These are phyloP conservation scores for Ctenosaura bakeri DNA, from an alignment of 2,797 vertebrate genomes.

Conservation along the genomic window DNA sequence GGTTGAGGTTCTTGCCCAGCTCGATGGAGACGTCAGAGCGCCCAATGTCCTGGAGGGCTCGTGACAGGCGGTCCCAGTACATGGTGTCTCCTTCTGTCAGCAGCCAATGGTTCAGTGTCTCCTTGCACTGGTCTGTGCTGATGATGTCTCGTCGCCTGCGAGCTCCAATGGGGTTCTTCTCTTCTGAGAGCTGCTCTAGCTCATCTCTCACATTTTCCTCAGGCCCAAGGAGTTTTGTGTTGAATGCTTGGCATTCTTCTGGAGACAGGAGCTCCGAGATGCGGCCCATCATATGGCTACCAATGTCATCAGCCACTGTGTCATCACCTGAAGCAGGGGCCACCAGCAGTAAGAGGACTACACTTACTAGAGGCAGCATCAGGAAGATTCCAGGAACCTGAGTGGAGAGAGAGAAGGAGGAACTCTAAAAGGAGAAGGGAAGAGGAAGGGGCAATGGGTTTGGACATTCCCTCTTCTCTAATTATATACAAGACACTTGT, in stretches of 20 bases:
- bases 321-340: not conserved
- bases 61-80: constrained; percentile 86
- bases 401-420: not conserved
- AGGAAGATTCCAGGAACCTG: not conserved
- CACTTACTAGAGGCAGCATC: accelerated
- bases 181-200: constrained; percentile 71
- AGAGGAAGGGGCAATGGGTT: not conserved
- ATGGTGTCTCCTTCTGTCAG: constrained; percentile 67
- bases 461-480: not conserved
- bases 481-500: not conserved
- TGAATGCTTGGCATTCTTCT: constrained; percentile 85
- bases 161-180: constrained; percentile 54
- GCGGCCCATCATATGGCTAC: constrained; percentile 83
- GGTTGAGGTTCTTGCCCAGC: constrained; percentile 91
- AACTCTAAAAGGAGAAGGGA: not conserved
- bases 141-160: accelerated
- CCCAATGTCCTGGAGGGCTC: constrained; percentile 83
- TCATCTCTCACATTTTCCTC: constrained; percentile 71
- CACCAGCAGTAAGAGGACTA: constrained; percentile 26
- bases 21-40: constrained; percentile 88
- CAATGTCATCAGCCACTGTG: constrained; percentile 80
- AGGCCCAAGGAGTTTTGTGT: constrained; percentile 72
- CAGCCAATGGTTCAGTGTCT: constrained; percentile 83
- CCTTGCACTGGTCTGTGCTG: constrained; percentile 70
- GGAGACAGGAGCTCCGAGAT: constrained; percentile 85